Evolutionary conservation across 2,113 vertebrate genomes (phyloP), one percentile per base, ranked within the genome.

Genomic region (Triplophysa rosa): DNA sequence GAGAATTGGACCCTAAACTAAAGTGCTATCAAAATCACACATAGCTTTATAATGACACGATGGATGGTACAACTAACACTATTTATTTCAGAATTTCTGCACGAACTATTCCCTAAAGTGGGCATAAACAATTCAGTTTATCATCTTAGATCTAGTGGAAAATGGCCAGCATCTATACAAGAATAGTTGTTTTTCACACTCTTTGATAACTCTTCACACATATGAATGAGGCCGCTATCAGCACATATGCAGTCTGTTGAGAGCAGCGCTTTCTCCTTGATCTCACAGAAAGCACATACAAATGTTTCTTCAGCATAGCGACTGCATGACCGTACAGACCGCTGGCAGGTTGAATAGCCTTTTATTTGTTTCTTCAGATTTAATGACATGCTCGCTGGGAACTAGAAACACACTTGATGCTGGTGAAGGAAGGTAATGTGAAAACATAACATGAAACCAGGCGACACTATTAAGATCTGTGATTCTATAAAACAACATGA

Each of bases 251-350:
- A 23, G 37, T 17, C 47, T 54, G 66, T 29, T 52, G 37, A 72
- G 26, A 21, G n/a, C 21, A 4, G 8, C 65, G 42, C 37, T 47
- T 49, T 72, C 24, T 16, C 17, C 63, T 68, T 64, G 71, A 63
- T 74, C 56, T 29, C 10, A 59, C 37, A 21, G 37, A 67, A 61
- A 63, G 65, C 47, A 52, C 42, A 58, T 74, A 74, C 56, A 67
- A 73, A 73, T 73, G 64, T 75, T 78, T 75, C 19, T 69, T 75
- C 64, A 49, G 69, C 19, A 42, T 64, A 69, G 73, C 62, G 21
- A 79, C 49, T 40, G 26, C 33, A 23, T 59, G 63, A 61, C 45
- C 16, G 19, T 65, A 24, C 40, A 29, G 26, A 82, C 49, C 37
- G 45, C 75, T 75, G 59, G 29, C 71, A 75, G 61, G 17, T 16